phyloP scores from a whole-genome alignment of 2,113 vertebrate genomes.

The Nycticorax nycticorax region DNA sequence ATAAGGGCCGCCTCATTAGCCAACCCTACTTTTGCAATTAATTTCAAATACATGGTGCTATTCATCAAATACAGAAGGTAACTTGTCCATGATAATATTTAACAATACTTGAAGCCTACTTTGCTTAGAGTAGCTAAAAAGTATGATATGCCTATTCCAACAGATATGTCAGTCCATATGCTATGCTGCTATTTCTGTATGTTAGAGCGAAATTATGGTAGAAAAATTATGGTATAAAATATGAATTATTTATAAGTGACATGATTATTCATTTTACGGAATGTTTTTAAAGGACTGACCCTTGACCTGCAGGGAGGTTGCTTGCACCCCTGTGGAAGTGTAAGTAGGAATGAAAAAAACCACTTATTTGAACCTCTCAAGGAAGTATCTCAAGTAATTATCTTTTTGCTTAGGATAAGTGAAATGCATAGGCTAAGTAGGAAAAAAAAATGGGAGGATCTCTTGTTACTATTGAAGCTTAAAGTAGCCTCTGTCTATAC shows the following conservation, averaged over 20 bases:
- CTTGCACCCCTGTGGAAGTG: background rate
- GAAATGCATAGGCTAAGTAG: background rate
- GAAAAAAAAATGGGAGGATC: background rate
- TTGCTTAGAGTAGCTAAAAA: conserved; percentile 55
- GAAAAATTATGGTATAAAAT: background rate
- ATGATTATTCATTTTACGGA: conserved; percentile 6
- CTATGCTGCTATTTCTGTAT: background rate
- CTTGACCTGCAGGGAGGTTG: background rate
- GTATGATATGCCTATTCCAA: conserved; percentile 36
- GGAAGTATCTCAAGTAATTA: background rate
- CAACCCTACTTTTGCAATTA: conserved; percentile 79
- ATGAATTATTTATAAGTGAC: conserved; percentile 4
- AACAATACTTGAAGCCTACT: conserved; percentile 67
- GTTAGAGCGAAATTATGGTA: background rate
- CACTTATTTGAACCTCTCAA: background rate
- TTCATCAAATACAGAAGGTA: conserved; percentile 78
- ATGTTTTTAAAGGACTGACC: conserved; percentile 19
- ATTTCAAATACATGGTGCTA: conserved; percentile 76
- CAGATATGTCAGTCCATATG: background rate
- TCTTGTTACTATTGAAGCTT: background rate
- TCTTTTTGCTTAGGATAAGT: conserved; percentile 16
- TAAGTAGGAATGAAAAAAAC: background rate
- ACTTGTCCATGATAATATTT: conserved; percentile 75
- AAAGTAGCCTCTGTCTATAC: background rate
- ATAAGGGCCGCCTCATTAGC: conserved; percentile 80